Evolutionary conservation across 2,888 invertebrate species (phyloP).

Genomic region (Poecilus cupreus): DNA sequence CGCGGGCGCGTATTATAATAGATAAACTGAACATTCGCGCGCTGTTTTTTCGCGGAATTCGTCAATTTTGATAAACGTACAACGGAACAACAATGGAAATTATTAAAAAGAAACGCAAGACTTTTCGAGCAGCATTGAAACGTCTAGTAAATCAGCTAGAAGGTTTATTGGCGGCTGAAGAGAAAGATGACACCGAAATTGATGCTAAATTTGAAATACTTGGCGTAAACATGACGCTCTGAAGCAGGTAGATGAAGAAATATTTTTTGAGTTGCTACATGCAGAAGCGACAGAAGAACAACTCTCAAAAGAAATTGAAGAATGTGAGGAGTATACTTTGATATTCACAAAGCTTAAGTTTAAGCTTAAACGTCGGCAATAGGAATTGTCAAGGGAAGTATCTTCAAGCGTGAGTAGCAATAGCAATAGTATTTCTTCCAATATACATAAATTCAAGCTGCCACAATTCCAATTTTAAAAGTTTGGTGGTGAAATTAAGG

Average conservation of each 20-base stretch:
- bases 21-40: no score
- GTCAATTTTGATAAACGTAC: neutral
- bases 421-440: neutral
- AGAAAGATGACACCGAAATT: neutral
- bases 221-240: slow-evolving; percentile 40
- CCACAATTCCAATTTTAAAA: slow-evolving; percentile 61
- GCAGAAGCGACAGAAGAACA: neutral
- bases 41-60: neutral
- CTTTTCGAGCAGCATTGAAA: slow-evolving; percentile 47
- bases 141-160: slow-evolving; percentile 55
- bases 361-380: neutral
- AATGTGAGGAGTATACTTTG: slow-evolving; percentile 33
- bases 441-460: slow-evolving; percentile 61
- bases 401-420: neutral
- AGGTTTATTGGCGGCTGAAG: neutral
- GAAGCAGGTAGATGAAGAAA: neutral
- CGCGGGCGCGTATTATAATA: no score
- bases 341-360: neutral
- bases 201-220: slow-evolving; percentile 5
- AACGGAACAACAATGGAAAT: slow-evolving; percentile 57
- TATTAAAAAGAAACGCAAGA: slow-evolving; percentile 56
- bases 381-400: slow-evolving; percentile 34
- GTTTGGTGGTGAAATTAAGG: slow-evolving; percentile 62
- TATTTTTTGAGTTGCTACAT: slow-evolving; percentile 13
- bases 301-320: slow-evolving; percentile 45